Conservation (phyloP, 1,140 invertebrate species). For the Drosophila mojavensis region DNA sequence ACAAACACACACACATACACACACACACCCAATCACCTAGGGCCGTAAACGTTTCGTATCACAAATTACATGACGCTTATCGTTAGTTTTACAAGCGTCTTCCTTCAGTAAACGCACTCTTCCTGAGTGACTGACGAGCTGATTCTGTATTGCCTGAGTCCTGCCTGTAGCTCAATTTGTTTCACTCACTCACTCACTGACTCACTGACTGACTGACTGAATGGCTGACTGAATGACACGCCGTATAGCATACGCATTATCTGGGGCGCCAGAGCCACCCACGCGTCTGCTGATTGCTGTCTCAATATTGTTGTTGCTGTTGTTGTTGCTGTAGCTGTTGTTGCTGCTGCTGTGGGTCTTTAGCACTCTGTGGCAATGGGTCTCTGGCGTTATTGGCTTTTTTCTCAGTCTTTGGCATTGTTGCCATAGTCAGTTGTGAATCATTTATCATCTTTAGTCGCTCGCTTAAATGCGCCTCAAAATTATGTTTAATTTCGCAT, state of each 20-base stretch:
- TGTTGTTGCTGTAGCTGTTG: conserved; percentile 6
- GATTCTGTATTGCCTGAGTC: conserved; percentile 10
- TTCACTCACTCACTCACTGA: conserved; percentile 25
- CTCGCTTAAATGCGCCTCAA: conserved; percentile 53
- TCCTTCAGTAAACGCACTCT: conserved; percentile 39
- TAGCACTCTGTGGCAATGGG: conserved; percentile 1
- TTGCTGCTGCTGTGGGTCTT: neutral
- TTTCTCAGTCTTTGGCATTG: conserved; percentile 3
- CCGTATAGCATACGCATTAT: conserved; percentile 34
- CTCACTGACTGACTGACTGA: conserved; percentile 7
- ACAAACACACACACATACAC: neutral
- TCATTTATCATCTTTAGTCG: conserved; percentile 64
- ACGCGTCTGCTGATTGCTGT: conserved; percentile 33
- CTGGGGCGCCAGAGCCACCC: conserved; percentile 33
- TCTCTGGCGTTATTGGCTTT: conserved; percentile 40
- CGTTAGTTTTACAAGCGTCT: conserved; percentile 58
- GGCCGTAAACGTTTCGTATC: conserved; percentile 34
- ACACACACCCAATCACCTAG: conserved; percentile 7
- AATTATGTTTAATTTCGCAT: conserved; percentile 58
- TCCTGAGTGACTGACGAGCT: conserved; percentile 15
- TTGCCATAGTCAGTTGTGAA: conserved; percentile 35
- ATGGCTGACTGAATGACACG: conserved; percentile 35
- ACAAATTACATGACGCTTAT: conserved; percentile 58
- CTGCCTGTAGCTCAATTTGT: conserved; percentile 45
- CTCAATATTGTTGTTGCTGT: conserved; percentile 35